Evolutionary conservation across 2,888 invertebrate genomes (phyloP).

Genomic region (Hyposoter dolosus): DNA sequence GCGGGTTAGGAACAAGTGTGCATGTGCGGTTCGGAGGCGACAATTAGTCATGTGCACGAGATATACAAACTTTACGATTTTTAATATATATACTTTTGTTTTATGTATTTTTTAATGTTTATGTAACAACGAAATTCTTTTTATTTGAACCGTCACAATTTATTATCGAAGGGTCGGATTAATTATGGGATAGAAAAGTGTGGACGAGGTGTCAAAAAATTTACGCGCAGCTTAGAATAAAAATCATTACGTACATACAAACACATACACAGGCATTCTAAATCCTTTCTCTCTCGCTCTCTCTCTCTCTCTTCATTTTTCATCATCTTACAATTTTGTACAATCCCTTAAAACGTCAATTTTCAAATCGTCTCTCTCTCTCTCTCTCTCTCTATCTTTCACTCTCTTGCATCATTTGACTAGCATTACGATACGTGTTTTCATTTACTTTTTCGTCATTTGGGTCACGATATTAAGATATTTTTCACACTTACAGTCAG

Average conservation of each 20-base stretch:
- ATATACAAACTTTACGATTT: conserved; percentile 66
- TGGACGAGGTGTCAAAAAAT: conserved; percentile 17
- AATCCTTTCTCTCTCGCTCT: conserved; percentile 54
- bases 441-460: conserved; percentile 32
- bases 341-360: conserved; percentile 71
- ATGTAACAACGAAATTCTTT: conserved; percentile 42
- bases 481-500: conserved; percentile 31
- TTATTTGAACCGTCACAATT: conserved; percentile 46
- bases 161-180: conserved; percentile 21
- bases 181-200: conserved; percentile 27
- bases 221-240: conserved; percentile 6
- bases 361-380: conserved; percentile 36
- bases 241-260: conserved; percentile 23
- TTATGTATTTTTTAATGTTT: conserved; percentile 21
- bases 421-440: conserved; percentile 75
- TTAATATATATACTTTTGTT: conserved; percentile 15
- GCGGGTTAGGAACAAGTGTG: conserved; percentile 53
- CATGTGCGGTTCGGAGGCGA: conserved; percentile 49
- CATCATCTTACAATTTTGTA: conserved; percentile 76
- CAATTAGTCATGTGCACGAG: conserved; percentile 60
- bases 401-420: conserved; percentile 71
- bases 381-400: conserved; percentile 44
- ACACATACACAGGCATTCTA: conserved; percentile 12
- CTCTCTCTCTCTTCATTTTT: conserved; percentile 68
- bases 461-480: conserved; percentile 20